Base-by-base conservation (phyloP, 2,888 invertebrate genomes). In the Neoascia interrupta region DNA sequence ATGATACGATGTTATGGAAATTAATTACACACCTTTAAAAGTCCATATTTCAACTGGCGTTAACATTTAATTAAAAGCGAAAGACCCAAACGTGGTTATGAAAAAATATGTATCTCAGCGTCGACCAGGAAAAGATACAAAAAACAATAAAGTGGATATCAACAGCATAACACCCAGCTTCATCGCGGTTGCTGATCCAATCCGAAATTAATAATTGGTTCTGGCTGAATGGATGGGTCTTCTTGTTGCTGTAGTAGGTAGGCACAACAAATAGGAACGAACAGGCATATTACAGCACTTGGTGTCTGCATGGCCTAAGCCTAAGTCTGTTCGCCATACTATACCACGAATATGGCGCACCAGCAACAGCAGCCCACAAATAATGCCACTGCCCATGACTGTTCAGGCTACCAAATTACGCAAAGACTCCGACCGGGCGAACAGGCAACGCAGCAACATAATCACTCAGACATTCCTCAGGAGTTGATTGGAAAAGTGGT, bases 401-500 rank as follows among this genome's bases (percentile, higher is more conserved):
- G 68, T 73, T 79, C 68, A 63, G 36, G 73, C 81, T 81, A 53
- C 81, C 73, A 73, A 69, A 58, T 81, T 81, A 81, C 81, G 81
- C 81, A 81, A 76, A 76, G 76, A 76, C 75, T 81, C 63, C 56
- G 61, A 68, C 61, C 58, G 76, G 61, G 79, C 66, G 68, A 68
- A 63, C 79, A 68, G 79, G 73, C 68, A 80, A 68, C 68, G 60
- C 68, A 73, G 79, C 79, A 80, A 80, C 79, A 79, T 79, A 79
- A 79, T 79, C 79, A 64, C 41, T 66, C 72, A 79, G 79, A 66
- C 72, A 80, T 80, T 80, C 73, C 79, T 54, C 18, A 53, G 61
- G 68, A 80, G 79, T 72, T 80, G 79, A 63, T 73, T 73, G 79
- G 70, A 80, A 80, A 80, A 80, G 79, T 80, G 73, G 79, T 80